Evolutionary conservation across 2,888 invertebrate species (phyloP).

Genomic region (Himalopsyche kuldschensis): DNA sequence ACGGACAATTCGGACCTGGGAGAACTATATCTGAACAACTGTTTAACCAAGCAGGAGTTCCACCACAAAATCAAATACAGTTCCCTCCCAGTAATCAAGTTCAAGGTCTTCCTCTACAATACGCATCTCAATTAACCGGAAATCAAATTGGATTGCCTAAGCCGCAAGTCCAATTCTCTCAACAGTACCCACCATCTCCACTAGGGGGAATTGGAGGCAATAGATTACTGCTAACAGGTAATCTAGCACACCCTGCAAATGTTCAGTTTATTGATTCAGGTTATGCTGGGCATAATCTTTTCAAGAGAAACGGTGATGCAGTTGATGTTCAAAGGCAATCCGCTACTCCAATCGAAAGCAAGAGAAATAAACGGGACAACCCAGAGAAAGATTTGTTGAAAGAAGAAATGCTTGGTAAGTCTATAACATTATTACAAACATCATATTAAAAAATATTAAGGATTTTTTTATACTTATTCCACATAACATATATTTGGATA

Average conservation of each 20-base stretch:
- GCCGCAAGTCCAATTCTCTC: constrained; percentile 41
- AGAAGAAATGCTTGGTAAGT: constrained; percentile 28
- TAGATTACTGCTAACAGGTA: constrained; percentile 45
- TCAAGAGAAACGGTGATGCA: constrained; percentile 52
- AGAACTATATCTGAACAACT: constrained; percentile 62
- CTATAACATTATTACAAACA: neutral
- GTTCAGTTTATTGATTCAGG: constrained; percentile 65
- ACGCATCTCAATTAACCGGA: constrained; percentile 36
- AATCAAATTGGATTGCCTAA: constrained; percentile 37
- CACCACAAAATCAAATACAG: constrained; percentile 38
- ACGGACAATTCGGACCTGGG: constrained; percentile 65
- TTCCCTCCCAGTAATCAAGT: constrained; percentile 15
- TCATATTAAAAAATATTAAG: neutral
- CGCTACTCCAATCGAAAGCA: constrained; percentile 32
- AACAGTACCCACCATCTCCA: constrained; percentile 24
- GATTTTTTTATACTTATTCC: too few species aligned
- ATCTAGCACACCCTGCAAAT: constrained; percentile 61
- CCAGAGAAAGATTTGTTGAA: constrained; percentile 54
- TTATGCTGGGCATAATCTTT: constrained; percentile 54
- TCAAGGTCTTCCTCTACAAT: constrained; percentile 24
- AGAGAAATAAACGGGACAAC: constrained; percentile 56
- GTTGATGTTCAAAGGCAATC: neutral
- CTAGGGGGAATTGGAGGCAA: constrained; percentile 39
- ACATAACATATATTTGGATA: too few species aligned
- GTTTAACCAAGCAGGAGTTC: constrained; percentile 41